phyloP scores from a whole-genome alignment of 2,888 invertebrate species.

The Dynastes maya region DNA sequence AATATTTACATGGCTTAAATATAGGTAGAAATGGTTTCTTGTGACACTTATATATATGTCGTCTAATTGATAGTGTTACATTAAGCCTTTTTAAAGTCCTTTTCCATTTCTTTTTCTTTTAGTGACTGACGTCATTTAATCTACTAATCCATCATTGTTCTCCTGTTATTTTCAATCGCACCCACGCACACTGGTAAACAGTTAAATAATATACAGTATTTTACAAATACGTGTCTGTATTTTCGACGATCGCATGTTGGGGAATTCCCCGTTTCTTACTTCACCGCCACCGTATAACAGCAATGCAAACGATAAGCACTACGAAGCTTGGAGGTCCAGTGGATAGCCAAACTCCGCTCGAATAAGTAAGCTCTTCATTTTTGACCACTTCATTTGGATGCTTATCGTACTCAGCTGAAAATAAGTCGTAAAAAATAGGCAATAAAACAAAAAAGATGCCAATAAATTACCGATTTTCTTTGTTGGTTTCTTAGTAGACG shows the following conservation, averaged over 20 bases:
- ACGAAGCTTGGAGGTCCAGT: constrained; percentile 62
- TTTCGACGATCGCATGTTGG: constrained; percentile 41
- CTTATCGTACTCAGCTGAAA: constrained; percentile 87
- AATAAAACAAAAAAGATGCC: not conserved
- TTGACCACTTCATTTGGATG: constrained; percentile 92
- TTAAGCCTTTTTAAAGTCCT: constrained; percentile 21
- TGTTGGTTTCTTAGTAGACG: constrained; percentile 74
- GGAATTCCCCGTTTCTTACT: constrained; percentile 59
- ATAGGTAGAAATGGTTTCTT: constrained; percentile 34
- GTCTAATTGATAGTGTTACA: constrained; percentile 4
- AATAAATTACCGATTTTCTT: constrained; percentile 74
- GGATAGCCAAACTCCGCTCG: constrained; percentile 67
- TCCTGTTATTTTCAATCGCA: constrained; percentile 26
- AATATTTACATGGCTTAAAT: constrained; percentile 42
- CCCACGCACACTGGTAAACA: constrained; percentile 34
- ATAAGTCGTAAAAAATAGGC: not conserved
- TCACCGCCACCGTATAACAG: constrained; percentile 65
- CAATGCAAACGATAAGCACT: constrained; percentile 61
- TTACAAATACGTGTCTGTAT: constrained; percentile 58
- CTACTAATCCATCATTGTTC: constrained; percentile 8
- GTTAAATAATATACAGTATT: constrained; percentile 57
- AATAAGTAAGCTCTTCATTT: constrained; percentile 90
- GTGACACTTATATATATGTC: constrained; percentile 20
- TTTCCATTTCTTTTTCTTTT: not conserved
- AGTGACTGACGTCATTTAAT: constrained; percentile 47